Conservation (phyloP, 2,113 vertebrate species). For the Otus sunia region DNA sequence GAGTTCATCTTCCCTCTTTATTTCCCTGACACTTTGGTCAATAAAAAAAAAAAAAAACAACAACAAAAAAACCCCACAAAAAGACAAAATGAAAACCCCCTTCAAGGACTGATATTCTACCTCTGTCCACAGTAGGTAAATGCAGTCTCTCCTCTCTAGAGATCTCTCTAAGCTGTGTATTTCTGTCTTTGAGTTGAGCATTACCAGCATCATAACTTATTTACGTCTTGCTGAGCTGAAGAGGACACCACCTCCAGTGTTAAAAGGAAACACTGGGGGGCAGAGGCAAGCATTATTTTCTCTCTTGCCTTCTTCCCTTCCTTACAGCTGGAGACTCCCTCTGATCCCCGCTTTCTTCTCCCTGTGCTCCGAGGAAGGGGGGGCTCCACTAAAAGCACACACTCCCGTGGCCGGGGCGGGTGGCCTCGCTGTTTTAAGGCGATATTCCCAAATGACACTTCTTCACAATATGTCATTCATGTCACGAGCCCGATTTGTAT, state of each 20-base stretch:
- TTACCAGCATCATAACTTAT: not conserved
- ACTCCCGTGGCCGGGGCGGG: accelerated
- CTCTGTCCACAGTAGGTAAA: not conserved
- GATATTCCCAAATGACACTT: not conserved
- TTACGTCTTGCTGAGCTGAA: not conserved
- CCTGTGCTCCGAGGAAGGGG: not conserved
- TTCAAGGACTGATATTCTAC: not conserved
- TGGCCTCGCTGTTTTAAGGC: not conserved
- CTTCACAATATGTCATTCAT: not conserved
- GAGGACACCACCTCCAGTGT: not conserved
- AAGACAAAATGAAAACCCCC: not conserved
- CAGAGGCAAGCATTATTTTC: not conserved
- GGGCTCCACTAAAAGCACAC: not conserved
- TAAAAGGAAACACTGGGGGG: not conserved
- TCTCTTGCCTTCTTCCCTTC: not conserved
- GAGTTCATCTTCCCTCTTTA: not conserved
- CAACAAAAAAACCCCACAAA: too few species aligned
- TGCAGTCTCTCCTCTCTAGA: not conserved
- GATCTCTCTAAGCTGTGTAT: not conserved
- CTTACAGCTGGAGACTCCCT: not conserved
- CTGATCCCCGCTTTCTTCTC: not conserved
- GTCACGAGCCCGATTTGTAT: not conserved
- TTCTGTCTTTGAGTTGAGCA: not conserved
- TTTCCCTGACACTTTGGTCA: not conserved
- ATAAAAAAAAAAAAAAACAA: not conserved